Percentiles rank a stretch among this genome's conserved stretches.
phyloP scores from a whole-genome alignment of 2,888 invertebrate species.

The Tiliacea aurago region DNA sequence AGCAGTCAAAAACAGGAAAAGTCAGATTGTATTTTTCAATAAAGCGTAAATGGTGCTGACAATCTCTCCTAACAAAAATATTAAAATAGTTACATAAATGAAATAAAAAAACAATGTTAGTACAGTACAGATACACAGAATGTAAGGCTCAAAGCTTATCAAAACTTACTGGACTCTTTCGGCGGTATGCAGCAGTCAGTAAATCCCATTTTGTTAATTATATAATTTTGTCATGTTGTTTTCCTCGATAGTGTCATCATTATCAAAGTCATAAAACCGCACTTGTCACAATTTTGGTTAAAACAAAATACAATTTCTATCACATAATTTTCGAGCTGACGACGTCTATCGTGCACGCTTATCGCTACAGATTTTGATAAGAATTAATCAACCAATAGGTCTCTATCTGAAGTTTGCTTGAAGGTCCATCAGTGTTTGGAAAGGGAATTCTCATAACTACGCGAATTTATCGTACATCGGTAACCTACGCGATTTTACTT shows the following conservation, averaged over 20 bases:
- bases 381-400: conserved; percentile 50
- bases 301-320: conserved; percentile 27
- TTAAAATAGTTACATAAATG: not conserved
- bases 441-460: conserved; percentile 23
- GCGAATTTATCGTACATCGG: conserved; percentile 18
- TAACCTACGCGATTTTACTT: conserved; percentile 47
- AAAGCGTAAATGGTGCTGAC: not conserved
- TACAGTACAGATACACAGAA: not conserved
- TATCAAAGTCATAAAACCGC: conserved; percentile 27
- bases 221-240: conserved; percentile 48
- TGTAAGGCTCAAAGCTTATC: not conserved
- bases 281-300: conserved; percentile 33
- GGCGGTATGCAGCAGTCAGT: conserved; percentile 80
- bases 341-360: conserved; percentile 44
- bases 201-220: conserved; percentile 78
- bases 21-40: not conserved
- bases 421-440: conserved; percentile 16
- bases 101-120: not conserved
- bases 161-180: conserved; percentile 84
- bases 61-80: not conserved
- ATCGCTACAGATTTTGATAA: conserved; percentile 60
- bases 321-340: conserved; percentile 25
- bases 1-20: not conserved
- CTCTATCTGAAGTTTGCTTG: conserved; percentile 9
- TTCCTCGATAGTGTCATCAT: conserved; percentile 35